Evolutionary conservation across 2,888 invertebrate genomes (phyloP).

Genomic region (Metellina segmentata): DNA sequence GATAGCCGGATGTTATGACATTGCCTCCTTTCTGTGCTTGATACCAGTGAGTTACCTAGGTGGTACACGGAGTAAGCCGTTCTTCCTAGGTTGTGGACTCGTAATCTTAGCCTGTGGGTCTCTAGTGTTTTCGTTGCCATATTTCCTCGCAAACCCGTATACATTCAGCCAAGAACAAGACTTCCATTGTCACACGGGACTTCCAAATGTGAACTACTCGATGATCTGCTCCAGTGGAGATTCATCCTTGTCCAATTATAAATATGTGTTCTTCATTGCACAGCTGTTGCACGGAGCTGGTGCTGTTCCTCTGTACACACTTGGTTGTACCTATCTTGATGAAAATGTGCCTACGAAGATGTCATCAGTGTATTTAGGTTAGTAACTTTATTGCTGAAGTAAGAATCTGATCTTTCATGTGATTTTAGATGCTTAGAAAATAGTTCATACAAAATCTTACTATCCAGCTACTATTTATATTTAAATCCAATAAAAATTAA

Average conservation of each 20-base stretch:
- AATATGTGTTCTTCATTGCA: conserved; percentile 87
- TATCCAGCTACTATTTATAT: neutral
- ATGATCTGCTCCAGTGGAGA: conserved; percentile 42
- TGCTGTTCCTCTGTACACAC: conserved; percentile 92
- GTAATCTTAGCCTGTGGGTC: conserved; percentile 86
- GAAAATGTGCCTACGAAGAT: conserved; percentile 92
- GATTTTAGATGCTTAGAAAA: neutral
- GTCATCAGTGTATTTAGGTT: conserved; percentile 92
- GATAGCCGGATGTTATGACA: conserved; percentile 92
- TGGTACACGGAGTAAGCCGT: conserved; percentile 83
- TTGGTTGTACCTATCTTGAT: conserved; percentile 93
- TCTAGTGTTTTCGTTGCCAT: conserved; percentile 90
- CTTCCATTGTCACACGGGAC: conserved; percentile 70
- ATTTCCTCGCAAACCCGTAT: conserved; percentile 88
- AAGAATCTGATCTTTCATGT: neutral
- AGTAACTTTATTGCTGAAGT: neutral
- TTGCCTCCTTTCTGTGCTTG: conserved; percentile 90
- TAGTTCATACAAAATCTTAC: neutral
- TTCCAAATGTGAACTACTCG: conserved; percentile 43
- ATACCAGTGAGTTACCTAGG: conserved; percentile 93
- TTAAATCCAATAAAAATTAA: neutral
- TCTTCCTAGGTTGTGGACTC: conserved; percentile 88
- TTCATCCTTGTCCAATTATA: conserved; percentile 78
- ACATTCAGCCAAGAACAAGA: conserved; percentile 80
- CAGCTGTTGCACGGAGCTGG: conserved; percentile 93